A percentile compares a stretch with the other conserved stretches of the same genome.
Evolutionary conservation across 2,113 vertebrate genomes (phyloP).

Genomic region (Nerophis lumbriciformis): DNA sequence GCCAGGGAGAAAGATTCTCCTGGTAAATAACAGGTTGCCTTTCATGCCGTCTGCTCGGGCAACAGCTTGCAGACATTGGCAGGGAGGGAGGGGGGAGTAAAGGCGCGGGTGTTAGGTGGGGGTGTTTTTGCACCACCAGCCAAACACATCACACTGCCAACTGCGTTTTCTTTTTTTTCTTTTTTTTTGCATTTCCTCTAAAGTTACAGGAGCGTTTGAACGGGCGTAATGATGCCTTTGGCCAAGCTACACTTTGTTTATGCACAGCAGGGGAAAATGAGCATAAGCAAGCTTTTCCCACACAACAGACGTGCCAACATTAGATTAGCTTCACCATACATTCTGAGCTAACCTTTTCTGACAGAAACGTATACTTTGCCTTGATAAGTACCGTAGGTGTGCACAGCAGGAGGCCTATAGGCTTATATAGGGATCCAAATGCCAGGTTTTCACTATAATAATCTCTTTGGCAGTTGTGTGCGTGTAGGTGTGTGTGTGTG

Average conservation of each 20-base stretch:
- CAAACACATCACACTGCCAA: conserved; percentile 49
- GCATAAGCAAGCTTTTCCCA: conserved; percentile 48
- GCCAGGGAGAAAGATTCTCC: conserved; percentile 46
- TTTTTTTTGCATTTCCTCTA: conserved; percentile 44
- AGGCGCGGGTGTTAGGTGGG: conserved; percentile 42
- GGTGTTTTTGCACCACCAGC: conserved; percentile 34
- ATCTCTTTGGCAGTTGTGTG: too few relatives aligned
- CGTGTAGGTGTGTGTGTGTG: too few relatives aligned
- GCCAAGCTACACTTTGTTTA: conserved; percentile 50
- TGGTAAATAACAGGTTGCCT: conserved; percentile 61
- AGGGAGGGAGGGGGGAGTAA: conserved; percentile 28
- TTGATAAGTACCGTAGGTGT: conserved; percentile 17
- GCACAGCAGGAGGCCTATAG: conserved; percentile 12
- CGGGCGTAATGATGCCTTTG: conserved; percentile 59
- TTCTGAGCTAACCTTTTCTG: conserved; percentile 24
- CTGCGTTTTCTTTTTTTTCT: neutral
- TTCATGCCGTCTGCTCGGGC: conserved; percentile 57
- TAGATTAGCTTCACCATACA: conserved; percentile 43
- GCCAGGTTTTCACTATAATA: too few relatives aligned
- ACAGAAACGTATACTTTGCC: conserved; percentile 14
- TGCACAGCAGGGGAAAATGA: conserved; percentile 53
- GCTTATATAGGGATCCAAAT: too few relatives aligned
- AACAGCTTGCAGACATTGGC: conserved; percentile 63
- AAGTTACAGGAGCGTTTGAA: conserved; percentile 59
- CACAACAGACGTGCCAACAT: conserved; percentile 51